Base-by-base conservation (phyloP, 2,113 vertebrate genomes). In the Chlamydotis undulata region DNA sequence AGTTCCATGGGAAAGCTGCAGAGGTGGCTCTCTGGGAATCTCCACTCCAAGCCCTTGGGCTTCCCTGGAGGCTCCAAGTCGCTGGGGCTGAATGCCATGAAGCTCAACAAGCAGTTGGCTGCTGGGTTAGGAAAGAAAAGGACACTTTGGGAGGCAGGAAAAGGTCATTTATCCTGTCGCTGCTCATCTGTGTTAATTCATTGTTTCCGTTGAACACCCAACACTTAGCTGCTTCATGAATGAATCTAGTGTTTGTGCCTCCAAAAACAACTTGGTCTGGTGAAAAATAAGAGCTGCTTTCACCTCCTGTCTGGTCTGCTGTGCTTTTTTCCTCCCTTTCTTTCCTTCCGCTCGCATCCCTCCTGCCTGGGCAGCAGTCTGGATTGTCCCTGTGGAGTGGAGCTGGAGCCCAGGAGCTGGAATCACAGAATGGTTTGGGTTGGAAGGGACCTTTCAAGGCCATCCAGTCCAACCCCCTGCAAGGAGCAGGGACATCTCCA, bases 141-240 rank as follows among this genome's bases (percentile, higher is more conserved):
- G 75, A 89, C 90, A 59, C 55, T 69, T 91, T 57, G 76, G 80
- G 90, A 90, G 81, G 90, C 70, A 93, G 88, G 87, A 91, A 97
- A 94, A 89, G 53, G 35, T 83, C 22, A 43, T 95, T 91, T 85
- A 87, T 96, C 86, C 85, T 93, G 76, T 63, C n/a, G 13, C 77
- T 95, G 71, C 90, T 96, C 86, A 94, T 97, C 91, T 74, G 87
- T 45, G 45, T 80, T 96, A 87, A 88, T 93, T 95, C 97, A 94
- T 95, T 93, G 90, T 97, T 98, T 97, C 95, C 95, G 26, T 73
- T 10, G 73, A 70, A 92, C 95, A 67, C 53, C 47, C 83, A 24
- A 49, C 55, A 49, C 79, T 92, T 91, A 39, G 85, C 79, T 82
- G 65, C 89, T 87, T 89, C 78, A 67, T 97, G 84, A 96, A 95